phyloP scores from a whole-genome alignment of 2,113 vertebrate species.

The Psilopogon haemacephalus region DNA sequence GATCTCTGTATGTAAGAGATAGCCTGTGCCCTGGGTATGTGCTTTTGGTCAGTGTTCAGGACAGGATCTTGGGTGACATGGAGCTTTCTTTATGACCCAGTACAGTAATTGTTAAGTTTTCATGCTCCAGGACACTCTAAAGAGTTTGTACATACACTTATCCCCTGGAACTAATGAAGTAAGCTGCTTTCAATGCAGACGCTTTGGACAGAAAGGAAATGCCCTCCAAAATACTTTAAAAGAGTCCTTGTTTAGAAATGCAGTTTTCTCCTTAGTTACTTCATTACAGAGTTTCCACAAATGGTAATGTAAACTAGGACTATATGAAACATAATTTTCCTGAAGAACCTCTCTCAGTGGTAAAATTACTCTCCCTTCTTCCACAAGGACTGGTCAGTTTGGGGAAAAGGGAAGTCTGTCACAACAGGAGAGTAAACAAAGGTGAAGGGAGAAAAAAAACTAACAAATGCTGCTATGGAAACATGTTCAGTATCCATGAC shows the following conservation, averaged over 20 bases:
- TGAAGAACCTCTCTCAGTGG: not conserved
- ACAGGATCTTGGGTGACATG: not conserved
- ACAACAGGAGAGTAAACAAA: not conserved
- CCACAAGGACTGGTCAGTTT: not conserved
- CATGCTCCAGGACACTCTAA: not conserved
- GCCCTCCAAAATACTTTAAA: not conserved
- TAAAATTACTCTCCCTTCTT: not conserved
- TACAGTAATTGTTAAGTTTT: not conserved
- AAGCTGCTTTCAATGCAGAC: not conserved
- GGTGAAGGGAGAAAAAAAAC: no score
- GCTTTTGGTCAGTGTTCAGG: not conserved
- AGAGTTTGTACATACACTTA: not conserved
- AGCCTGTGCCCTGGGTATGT: not conserved
- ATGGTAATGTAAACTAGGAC: not conserved
- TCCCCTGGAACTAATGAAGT: not conserved
- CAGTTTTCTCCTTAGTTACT: not conserved
- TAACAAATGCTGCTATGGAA: no score
- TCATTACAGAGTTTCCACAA: not conserved
- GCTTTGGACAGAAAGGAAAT: not conserved
- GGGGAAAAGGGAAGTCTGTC: not conserved
- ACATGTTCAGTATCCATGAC: no score
- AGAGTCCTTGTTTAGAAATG: not conserved
- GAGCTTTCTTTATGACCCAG: not conserved
- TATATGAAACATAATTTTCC: not conserved
- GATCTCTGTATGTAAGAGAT: not conserved